These are phyloP conservation scores for Agrenia bidenticulata DNA, from an alignment of 2,888 invertebrate genomes.

Conservation along the genomic window DNA sequence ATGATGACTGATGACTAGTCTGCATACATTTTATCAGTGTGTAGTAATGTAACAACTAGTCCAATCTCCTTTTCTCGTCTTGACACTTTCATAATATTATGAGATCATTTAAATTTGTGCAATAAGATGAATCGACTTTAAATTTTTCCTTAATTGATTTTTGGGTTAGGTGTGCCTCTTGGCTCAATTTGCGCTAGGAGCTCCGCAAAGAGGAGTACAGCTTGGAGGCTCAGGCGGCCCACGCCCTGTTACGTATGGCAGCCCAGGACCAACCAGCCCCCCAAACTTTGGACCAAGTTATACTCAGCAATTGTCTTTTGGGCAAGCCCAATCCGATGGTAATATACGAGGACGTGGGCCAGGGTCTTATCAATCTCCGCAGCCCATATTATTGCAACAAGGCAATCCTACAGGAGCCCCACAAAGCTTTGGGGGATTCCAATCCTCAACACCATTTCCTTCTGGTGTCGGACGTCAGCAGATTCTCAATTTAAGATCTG, in stretches of 20 bases:
- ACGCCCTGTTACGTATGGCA: constrained; percentile 42
- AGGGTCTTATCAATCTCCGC: constrained; percentile 28
- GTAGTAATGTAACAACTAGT: too few species aligned
- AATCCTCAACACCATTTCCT: constrained; percentile 28
- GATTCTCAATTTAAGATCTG: constrained; percentile 30
- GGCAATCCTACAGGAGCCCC: constrained; percentile 36
- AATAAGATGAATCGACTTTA: neutral
- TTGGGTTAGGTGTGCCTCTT: constrained; percentile 32
- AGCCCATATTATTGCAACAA: constrained; percentile 35
- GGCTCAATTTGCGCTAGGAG: constrained; percentile 35
- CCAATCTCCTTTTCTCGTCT: too few species aligned
- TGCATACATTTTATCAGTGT: too few species aligned
- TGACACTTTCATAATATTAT: neutral
- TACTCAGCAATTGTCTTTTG: constrained; percentile 40
- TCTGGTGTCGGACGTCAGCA: constrained; percentile 22
- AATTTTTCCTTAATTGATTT: neutral
- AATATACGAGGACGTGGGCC: constrained; percentile 27
- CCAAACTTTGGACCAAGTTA: constrained; percentile 35
- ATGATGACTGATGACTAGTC: too few species aligned
- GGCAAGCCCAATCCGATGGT: constrained; percentile 27
- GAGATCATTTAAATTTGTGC: constrained; percentile 2
- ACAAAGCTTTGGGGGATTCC: constrained; percentile 34
- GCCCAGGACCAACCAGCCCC: constrained; percentile 13
- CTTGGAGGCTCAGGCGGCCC: constrained; percentile 34
- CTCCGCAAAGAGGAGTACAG: constrained; percentile 43